Evolutionary conservation across 2,797 vertebrate genomes (phyloP), one percentile per base, ranked within the genome.

Genomic region (Threskiornis aethiopicus): DNA sequence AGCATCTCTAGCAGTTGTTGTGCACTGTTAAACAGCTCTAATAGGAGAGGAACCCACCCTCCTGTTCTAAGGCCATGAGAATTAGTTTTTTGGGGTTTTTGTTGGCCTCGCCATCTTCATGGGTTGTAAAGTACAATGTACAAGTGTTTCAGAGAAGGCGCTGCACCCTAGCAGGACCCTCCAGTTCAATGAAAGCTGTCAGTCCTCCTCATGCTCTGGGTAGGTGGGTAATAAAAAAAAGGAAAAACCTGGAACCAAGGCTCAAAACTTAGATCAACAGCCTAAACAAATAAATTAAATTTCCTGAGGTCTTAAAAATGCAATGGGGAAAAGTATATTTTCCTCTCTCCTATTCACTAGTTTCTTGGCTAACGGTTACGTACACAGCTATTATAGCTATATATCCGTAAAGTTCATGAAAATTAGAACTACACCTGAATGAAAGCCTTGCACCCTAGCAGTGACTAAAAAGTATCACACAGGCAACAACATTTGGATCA

Each of bases 161-260:
- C 71, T 64, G 62, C 70, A 70, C 82, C 71, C 84, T 72, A 94
- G 89, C 78, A 80, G 69, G 70, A 90, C 59, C 73, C 44, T 62
- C 89, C 44, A 72, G 71, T 78, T 93, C 84, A 92, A 59, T 52
- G 88, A 94, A 95, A 87, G 92, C 94, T 96, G 86, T 87, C 95
- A 62, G 66, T 85, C 54, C 76, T 94, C 75, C 49, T 89, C 86
- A 35, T 16, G 16, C 44, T 79, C 80, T 4, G 15, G 54, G 51
- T 31, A 83, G 67, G 86, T 59, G 85, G 65, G 69, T 55, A 78
- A 77, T 72, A 89, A 87, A 87, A 41, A 41, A 95, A 42, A 59
- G 55, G 59, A 31, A 86, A n/a, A 70, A 46, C 55, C 73, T 86
- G 28, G 19, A 95, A 94, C 28, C 39, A 5, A 67, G 28, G 37